These are phyloP conservation scores for Oreochromis grahami DNA, from an alignment of 2,797 vertebrate species.

Conservation along the genomic window DNA sequence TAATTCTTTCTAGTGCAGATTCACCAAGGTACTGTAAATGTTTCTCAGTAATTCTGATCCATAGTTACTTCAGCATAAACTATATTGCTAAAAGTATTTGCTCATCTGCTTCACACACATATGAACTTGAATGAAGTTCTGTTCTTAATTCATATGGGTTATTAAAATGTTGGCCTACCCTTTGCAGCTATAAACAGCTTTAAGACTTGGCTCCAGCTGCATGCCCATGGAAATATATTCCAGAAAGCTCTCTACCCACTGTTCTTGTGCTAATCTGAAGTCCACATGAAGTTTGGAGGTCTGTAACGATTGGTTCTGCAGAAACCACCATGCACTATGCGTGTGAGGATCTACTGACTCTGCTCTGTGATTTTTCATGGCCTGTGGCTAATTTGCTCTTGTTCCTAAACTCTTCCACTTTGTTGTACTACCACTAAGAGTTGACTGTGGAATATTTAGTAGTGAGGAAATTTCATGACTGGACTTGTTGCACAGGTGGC, in stretches of 20 bases:
- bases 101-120: background rate
- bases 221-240: background rate
- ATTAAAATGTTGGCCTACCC: background rate
- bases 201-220: background rate
- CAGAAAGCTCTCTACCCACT: background rate
- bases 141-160: background rate
- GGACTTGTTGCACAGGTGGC: background rate
- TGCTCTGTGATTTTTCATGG: background rate
- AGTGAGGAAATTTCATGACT: background rate
- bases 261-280: accelerated
- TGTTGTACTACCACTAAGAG: background rate
- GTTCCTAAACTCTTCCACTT: background rate
- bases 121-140: background rate
- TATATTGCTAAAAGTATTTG: background rate
- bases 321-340: background rate
- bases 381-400: background rate
- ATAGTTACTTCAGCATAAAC: background rate
- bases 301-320: background rate
- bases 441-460: background rate
- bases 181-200: background rate
- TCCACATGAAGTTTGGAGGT: accelerated
- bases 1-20: background rate
- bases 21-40: background rate
- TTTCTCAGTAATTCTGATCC: background rate
- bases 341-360: background rate